These are phyloP conservation scores for Clusia tigrina DNA, from an alignment of 2,888 invertebrate species.

Conservation along the genomic window DNA sequence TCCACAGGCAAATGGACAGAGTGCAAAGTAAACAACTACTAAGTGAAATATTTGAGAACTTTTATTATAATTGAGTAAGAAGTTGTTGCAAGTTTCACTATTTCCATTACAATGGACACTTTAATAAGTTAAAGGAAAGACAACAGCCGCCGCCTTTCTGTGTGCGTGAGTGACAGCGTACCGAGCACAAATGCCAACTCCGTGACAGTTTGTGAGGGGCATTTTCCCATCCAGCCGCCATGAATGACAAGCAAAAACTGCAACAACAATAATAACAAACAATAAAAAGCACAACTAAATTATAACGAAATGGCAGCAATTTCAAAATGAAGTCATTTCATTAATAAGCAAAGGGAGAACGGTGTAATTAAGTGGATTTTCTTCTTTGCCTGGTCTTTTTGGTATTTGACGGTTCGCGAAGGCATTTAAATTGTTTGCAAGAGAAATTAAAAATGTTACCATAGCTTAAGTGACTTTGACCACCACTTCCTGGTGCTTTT, in stretches of 20 bases:
- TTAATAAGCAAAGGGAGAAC: conserved; percentile 34
- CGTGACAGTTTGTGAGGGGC: not conserved
- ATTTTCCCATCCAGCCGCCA: not conserved
- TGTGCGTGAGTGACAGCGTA: not conserved
- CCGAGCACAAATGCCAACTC: not conserved
- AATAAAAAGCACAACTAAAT: no score
- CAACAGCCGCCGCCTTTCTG: not conserved
- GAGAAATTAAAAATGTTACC: not conserved
- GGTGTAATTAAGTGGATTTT: conserved; percentile 1
- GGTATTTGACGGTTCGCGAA: not conserved
- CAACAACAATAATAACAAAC: no score
- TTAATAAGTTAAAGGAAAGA: not conserved
- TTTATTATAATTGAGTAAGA: not conserved
- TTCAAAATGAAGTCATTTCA: conserved; percentile 56
- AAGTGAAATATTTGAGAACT: no score
- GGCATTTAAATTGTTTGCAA: not conserved
- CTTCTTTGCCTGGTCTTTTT: not conserved
- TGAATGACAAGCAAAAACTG: not conserved
- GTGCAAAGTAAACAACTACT: no score
- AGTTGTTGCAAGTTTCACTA: not conserved
- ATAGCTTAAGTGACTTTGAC: not conserved
- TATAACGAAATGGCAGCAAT: conserved; percentile 46
- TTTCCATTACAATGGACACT: not conserved
- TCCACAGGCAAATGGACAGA: no score
- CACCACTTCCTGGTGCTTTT: no score